Conservation (phyloP, 2,797 vertebrate species). For the Peromyscus attwateri region DNA sequence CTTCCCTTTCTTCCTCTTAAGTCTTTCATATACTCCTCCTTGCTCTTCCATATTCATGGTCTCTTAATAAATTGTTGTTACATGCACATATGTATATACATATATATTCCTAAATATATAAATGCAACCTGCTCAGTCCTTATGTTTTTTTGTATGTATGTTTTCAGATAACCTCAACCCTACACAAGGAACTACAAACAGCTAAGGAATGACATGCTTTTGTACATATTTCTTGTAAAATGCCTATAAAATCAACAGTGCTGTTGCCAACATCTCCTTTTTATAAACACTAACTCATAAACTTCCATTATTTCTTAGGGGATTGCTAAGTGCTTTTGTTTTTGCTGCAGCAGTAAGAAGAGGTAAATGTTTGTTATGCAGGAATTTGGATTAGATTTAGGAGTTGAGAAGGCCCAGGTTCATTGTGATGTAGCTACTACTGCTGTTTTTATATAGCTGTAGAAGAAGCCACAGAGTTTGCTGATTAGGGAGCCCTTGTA, state of each 20-base stretch:
- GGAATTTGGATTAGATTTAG: background rate
- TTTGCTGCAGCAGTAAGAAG: background rate
- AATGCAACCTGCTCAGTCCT: background rate
- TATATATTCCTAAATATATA: background rate
- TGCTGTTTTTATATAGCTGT: background rate
- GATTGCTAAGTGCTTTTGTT: background rate
- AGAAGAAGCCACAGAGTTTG: background rate
- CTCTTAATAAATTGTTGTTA: background rate
- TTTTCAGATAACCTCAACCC: background rate
- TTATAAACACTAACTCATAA: background rate
- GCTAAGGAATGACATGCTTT: background rate
- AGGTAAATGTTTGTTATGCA: background rate
- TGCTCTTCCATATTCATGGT: background rate
- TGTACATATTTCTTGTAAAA: constrained; percentile 6
- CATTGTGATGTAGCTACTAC: background rate
- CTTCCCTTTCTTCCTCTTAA: background rate
- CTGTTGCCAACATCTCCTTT: background rate
- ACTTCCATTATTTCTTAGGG: background rate
- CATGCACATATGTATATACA: background rate
- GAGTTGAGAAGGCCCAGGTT: background rate
- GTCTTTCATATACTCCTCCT: background rate
- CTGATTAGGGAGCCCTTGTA: background rate
- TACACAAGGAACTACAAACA: background rate
- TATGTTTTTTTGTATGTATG: background rate
- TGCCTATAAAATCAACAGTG: background rate